Evolutionary conservation across 2,113 vertebrate species (phyloP).

Genomic region (Pelecanus crispus): DNA sequence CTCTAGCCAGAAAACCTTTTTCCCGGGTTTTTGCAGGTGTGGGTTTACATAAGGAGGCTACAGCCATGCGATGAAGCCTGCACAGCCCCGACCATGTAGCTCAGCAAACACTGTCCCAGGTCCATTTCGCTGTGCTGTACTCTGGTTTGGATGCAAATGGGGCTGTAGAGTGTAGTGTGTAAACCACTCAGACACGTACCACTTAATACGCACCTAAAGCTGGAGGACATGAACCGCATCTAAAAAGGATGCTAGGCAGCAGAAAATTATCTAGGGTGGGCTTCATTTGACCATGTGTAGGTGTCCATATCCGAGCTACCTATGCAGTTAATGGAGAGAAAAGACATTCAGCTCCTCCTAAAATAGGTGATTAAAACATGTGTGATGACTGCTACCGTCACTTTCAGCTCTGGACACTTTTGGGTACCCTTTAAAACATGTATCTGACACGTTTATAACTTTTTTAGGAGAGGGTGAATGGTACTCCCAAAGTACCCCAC

Average conservation of each 20-base stretch:
- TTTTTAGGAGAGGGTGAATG: background rate
- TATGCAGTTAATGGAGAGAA: background rate
- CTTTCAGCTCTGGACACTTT: background rate
- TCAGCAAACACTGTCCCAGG: background rate
- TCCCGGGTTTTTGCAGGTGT: background rate
- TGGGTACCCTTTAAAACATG: background rate
- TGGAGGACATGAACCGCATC: background rate
- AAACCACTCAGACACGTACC: background rate
- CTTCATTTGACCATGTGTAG: background rate
- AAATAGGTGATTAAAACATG: background rate
- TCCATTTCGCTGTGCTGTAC: background rate
- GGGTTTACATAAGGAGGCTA: background rate
- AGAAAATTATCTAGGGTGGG: background rate
- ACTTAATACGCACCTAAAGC: background rate
- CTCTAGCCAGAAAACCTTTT: background rate
- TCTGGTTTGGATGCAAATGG: background rate
- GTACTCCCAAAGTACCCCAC: background rate
- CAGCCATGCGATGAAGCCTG: accelerated
- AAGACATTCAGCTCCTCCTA: background rate
- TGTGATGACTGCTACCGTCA: background rate
- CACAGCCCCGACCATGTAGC: background rate
- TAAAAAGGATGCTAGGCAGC: background rate
- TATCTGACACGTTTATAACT: background rate
- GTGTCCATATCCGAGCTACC: background rate
- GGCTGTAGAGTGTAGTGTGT: background rate